These are phyloP conservation scores for Ptycholaimellus sp. DNA, from an alignment of 2,888 invertebrate species.

Conservation along the genomic window DNA sequence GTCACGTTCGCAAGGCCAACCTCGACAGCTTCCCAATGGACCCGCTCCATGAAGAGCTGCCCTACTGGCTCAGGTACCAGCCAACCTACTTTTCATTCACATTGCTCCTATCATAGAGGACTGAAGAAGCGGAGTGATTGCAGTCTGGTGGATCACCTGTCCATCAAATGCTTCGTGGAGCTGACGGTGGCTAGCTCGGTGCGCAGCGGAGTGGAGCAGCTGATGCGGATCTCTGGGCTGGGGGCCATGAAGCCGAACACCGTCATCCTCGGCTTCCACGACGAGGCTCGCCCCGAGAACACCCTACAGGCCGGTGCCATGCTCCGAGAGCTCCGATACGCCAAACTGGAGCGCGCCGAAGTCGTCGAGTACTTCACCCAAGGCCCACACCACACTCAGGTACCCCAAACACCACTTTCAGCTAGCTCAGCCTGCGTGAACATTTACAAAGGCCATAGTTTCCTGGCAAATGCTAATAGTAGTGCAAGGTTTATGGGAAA, in stretches of 20 bases:
- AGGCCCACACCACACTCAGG: conserved; percentile 14
- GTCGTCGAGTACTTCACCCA: conserved; percentile 24
- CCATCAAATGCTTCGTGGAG: conserved; percentile 86
- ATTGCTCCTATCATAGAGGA: too few relatives aligned
- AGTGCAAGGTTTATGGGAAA: too few relatives aligned
- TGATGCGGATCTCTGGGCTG: conserved; percentile 40
- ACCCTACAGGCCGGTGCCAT: conserved; percentile 39
- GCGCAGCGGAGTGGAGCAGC: conserved; percentile 64
- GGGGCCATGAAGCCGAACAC: conserved; percentile 99
- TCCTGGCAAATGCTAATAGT: too few relatives aligned
- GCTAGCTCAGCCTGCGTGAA: too few relatives aligned
- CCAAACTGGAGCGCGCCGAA: conserved; percentile 22
- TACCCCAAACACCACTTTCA: too few relatives aligned
- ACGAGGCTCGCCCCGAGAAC: conserved; percentile 45
- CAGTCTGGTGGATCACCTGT: conserved; percentile 76
- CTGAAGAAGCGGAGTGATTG: too few relatives aligned
- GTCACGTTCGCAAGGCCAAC: conserved; percentile 35
- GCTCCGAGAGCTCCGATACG: conserved; percentile 7
- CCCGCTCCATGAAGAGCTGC: conserved; percentile 41
- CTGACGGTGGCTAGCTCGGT: conserved; percentile 60
- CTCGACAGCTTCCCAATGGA: conserved; percentile 37
- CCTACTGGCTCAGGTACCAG: conserved; percentile 74
- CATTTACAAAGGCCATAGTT: too few relatives aligned
- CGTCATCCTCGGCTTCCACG: conserved; percentile 74
- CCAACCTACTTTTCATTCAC: too few relatives aligned